These are phyloP conservation scores for Xiphophorus couchianus DNA, from an alignment of 2,113 vertebrate species.

Conservation along the genomic window DNA sequence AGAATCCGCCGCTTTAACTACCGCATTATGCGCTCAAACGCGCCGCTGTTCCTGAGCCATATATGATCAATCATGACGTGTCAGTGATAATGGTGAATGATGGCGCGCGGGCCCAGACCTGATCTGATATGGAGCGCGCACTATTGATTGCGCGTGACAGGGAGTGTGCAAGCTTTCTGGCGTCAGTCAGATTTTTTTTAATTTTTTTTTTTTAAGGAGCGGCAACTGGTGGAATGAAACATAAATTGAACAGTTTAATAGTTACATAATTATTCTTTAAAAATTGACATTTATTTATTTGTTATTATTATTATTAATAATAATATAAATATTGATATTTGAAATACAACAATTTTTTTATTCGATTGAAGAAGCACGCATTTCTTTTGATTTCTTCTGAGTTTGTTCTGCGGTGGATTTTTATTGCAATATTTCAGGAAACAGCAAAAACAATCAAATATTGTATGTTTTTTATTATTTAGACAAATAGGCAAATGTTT, in stretches of 20 bases:
- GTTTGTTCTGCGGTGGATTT: background rate
- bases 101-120: slow-evolving; percentile 63
- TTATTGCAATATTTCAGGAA: background rate
- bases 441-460: background rate
- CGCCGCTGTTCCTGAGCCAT: slow-evolving; percentile 73
- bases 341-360: background rate
- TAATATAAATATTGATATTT: background rate
- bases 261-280: background rate
- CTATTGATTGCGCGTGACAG: slow-evolving; percentile 68
- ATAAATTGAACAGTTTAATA: background rate
- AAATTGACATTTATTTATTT: background rate
- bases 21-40: slow-evolving; percentile 84
- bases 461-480: too few relatives aligned
- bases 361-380: background rate
- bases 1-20: slow-evolving; percentile 67
- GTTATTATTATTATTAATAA: background rate
- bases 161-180: slow-evolving; percentile 42
- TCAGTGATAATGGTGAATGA: slow-evolving; percentile 83
- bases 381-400: background rate
- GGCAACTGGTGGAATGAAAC: background rate
- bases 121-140: slow-evolving; percentile 41
- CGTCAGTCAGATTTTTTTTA: slow-evolving; percentile 23
- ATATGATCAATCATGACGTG: slow-evolving; percentile 85
- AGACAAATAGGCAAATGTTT: background rate
- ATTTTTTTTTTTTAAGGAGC: background rate